Conservation (phyloP, 2,888 invertebrate genomes). For the Phyllotreta cruciferae region DNA sequence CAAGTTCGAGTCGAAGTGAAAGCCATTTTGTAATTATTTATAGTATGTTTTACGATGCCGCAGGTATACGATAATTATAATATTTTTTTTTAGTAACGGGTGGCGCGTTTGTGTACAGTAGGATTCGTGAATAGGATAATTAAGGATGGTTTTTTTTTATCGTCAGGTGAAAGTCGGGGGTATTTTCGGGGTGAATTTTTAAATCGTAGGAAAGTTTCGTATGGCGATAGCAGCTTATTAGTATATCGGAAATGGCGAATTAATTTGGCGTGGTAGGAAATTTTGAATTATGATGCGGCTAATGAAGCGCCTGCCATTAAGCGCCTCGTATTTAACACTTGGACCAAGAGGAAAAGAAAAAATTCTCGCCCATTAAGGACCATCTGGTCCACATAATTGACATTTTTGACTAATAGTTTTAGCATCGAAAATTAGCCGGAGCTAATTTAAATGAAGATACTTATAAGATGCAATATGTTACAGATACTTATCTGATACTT, state of each 20-base stretch:
- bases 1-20: constrained; percentile 42
- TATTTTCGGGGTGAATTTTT: background rate
- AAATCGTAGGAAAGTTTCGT: background rate
- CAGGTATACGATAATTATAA: constrained; percentile 36
- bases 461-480: no score
- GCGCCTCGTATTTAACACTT: constrained; percentile 39
- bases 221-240: background rate
- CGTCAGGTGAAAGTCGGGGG: constrained; percentile 9
- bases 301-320: constrained; percentile 35
- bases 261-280: constrained; percentile 10
- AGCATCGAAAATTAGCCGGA: constrained; percentile 34
- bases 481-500: no score
- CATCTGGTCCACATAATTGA: constrained; percentile 40
- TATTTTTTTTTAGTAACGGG: constrained; percentile 17
- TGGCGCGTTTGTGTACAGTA: constrained; percentile 20
- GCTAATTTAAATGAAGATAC: no score
- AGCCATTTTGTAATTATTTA: constrained; percentile 48
- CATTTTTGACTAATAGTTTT: constrained; percentile 40
- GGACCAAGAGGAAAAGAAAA: constrained; percentile 35
- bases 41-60: constrained; percentile 38
- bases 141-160: constrained; percentile 24
- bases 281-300: constrained; percentile 26
- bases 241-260: constrained; percentile 16
- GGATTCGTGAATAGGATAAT: constrained; percentile 35
- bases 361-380: constrained; percentile 43